Conservation (phyloP, 1,140 invertebrate species). For the Drosophila subpulchrella region DNA sequence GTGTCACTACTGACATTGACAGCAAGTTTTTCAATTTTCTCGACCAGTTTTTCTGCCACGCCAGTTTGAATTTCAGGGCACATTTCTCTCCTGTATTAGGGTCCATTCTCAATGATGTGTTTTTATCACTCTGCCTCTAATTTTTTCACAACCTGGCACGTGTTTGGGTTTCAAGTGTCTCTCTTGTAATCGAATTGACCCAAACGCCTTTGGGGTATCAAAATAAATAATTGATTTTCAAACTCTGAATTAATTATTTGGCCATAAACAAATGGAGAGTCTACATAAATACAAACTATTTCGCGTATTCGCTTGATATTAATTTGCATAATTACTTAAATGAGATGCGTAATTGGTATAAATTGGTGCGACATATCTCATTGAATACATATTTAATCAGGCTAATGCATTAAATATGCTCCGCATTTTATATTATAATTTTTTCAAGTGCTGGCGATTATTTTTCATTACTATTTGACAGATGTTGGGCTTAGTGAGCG, state of each 20-base stretch:
- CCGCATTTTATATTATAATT: constrained; percentile 12
- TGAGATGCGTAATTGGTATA: constrained; percentile 51
- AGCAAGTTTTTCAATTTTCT: constrained; percentile 46
- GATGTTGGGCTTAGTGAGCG: constrained; percentile 33
- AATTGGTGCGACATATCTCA: constrained; percentile 28
- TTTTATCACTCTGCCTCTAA: constrained; percentile 28
- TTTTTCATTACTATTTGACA: constrained; percentile 27
- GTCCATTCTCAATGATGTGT: constrained; percentile 35
- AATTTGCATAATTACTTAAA: constrained; percentile 54
- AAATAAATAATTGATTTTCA: constrained; percentile 46
- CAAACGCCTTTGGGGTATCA: constrained; percentile 8
- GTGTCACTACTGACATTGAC: constrained; percentile 48
- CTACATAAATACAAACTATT: constrained; percentile 32
- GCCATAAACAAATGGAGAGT: constrained; percentile 19
- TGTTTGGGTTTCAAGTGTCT: constrained; percentile 32
- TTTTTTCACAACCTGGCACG: constrained; percentile 22
- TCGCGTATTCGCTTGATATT: constrained; percentile 21
- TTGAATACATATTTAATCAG: constrained; percentile 42
- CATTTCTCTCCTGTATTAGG: constrained; percentile 21
- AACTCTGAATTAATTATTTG: constrained; percentile 41
- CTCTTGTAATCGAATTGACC: background rate
- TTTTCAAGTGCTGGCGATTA: constrained; percentile 28
- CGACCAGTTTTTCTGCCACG: constrained; percentile 20
- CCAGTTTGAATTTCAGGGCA: constrained; percentile 45
- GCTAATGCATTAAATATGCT: constrained; percentile 40